phyloP scores from a whole-genome alignment of 2,113 vertebrate genomes.

The Hemibagrus wyckioides region DNA sequence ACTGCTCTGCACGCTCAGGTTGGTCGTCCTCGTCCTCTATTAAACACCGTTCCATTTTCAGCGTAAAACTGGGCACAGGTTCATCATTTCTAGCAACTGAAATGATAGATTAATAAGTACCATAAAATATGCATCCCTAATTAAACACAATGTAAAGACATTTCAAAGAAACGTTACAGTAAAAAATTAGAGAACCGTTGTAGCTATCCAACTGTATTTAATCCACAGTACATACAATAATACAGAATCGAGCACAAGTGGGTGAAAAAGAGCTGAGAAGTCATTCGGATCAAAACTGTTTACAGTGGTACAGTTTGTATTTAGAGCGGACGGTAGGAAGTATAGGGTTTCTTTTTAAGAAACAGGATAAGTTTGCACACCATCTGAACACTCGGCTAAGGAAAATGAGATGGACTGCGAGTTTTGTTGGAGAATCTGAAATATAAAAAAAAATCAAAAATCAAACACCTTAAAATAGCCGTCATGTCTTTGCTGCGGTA shows the following conservation, averaged over 20 bases:
- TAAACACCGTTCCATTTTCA: too few species aligned
- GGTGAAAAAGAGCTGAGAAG: constrained; percentile 63
- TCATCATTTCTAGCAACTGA: too few species aligned
- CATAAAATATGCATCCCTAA: not conserved
- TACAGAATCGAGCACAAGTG: constrained; percentile 79
- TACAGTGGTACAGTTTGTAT: not conserved
- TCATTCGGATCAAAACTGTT: constrained; percentile 47
- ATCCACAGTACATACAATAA: constrained; percentile 80
- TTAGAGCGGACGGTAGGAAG: not conserved
- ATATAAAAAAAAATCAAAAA: not conserved
- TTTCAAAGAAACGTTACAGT: not conserved
- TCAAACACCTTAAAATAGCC: constrained; percentile 53
- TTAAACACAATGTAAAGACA: not conserved
- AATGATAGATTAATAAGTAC: not conserved
- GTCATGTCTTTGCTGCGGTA: not conserved
- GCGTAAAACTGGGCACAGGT: not conserved
- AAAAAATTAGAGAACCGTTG: constrained; percentile 59
- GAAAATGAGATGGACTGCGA: not conserved
- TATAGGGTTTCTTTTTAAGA: not conserved
- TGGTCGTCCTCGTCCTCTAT: not conserved
- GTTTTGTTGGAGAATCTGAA: not conserved
- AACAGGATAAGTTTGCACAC: not conserved
- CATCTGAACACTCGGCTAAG: constrained; percentile 2
- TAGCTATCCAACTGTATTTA: constrained; percentile 80
- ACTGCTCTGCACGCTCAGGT: not conserved